Conservation (phyloP, 1,140 invertebrate species). For the Polypedilum pembai region DNA sequence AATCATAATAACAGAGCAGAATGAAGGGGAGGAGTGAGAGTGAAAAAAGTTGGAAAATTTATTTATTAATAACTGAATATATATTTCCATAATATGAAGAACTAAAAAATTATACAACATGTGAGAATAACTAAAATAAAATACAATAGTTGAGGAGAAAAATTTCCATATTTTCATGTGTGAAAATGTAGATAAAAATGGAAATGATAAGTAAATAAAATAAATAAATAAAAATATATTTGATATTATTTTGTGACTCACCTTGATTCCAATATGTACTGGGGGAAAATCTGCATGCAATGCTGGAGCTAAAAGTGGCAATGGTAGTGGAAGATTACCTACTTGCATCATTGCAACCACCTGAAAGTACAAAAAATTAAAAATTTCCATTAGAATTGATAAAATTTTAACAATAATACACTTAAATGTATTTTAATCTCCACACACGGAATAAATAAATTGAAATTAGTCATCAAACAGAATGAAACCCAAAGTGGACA, state of each 20-base stretch:
- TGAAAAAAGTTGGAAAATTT: too few species aligned
- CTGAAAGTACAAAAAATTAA: not conserved
- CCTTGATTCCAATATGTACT: conserved; percentile 20
- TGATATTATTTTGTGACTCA: not conserved
- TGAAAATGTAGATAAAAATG: not conserved
- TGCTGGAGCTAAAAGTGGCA: conserved; percentile 25
- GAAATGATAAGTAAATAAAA: not conserved
- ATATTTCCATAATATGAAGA: too few species aligned
- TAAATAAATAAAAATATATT: not conserved
- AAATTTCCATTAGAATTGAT: not conserved
- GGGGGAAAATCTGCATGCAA: conserved; percentile 23
- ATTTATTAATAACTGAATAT: too few species aligned
- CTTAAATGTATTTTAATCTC: not conserved
- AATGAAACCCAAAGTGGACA: not conserved
- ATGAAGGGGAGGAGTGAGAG: too few species aligned
- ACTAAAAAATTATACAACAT: too few species aligned
- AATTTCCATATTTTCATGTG: too few species aligned
- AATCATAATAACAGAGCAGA: too few species aligned
- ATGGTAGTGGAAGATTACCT: conserved; percentile 1
- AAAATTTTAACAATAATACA: not conserved
- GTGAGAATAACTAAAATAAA: too few species aligned
- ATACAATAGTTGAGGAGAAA: too few species aligned
- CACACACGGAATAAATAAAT: not conserved
- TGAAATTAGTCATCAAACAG: not conserved
- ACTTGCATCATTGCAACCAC: conserved; percentile 20